Percentiles rank a stretch among this genome's conserved stretches.
phyloP scores from a whole-genome alignment of 2,797 vertebrate genomes.

The Scolopax bukidnonensis region DNA sequence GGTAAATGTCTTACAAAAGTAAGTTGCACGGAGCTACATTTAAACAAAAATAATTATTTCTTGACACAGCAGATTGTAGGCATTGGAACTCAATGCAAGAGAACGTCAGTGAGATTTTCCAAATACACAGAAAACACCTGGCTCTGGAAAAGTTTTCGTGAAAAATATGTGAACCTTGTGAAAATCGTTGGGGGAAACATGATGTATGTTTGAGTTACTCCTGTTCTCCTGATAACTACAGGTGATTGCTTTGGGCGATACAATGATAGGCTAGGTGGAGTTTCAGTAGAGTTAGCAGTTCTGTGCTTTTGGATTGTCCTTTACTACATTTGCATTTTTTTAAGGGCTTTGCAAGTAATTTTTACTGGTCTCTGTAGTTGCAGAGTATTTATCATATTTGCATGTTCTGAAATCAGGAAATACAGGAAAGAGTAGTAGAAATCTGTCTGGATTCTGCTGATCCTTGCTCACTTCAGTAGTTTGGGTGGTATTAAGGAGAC shows the following conservation, averaged over 20 bases:
- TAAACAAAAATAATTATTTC: not conserved
- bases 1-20: not conserved
- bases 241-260: not conserved
- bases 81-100: not conserved
- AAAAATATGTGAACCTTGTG: not conserved
- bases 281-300: not conserved
- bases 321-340: not conserved
- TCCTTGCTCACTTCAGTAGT: fast-evolving
- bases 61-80: not conserved
- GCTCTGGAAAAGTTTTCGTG: not conserved
- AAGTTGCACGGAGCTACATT: not conserved
- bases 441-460: not conserved
- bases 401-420: not conserved
- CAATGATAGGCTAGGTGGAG: not conserved
- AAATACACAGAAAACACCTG: not conserved
- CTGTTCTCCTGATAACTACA: not conserved
- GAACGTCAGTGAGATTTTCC: not conserved
- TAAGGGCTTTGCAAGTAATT: not conserved
- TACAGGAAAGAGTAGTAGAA: not conserved
- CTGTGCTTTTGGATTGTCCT: not conserved
- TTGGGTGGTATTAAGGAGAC: not conserved
- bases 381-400: not conserved
- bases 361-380: fast-evolving
- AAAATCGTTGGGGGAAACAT: not conserved
- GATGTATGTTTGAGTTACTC: not conserved